Conservation (phyloP, 2,888 invertebrate species). For the Aradus depressus region DNA sequence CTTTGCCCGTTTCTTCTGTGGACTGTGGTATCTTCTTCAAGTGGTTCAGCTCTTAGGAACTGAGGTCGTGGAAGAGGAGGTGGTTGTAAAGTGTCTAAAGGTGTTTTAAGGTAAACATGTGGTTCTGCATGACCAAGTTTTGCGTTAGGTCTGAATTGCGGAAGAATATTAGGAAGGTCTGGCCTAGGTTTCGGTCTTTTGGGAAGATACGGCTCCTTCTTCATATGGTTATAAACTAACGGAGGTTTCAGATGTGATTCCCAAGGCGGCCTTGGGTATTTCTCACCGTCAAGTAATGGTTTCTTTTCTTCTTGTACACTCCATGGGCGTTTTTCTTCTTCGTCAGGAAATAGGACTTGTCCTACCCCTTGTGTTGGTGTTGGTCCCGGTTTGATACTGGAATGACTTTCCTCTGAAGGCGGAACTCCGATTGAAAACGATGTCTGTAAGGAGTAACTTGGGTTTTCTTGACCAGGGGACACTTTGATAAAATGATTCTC, state of each 20-base stretch:
- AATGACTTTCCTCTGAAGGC: slow-evolving; percentile 17
- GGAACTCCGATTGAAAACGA: slow-evolving; percentile 32
- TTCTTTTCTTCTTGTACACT: slow-evolving; percentile 9
- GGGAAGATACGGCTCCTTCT: slow-evolving; percentile 16
- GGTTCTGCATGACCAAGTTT: slow-evolving; percentile 30
- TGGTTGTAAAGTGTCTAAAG: slow-evolving; percentile 41
- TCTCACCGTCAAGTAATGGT: slow-evolving; percentile 24
- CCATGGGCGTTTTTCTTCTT: slow-evolving; percentile 8
- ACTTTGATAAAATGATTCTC: slow-evolving; percentile 27
- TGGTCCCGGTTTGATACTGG: neutral
- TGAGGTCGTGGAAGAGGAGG: slow-evolving; percentile 37
- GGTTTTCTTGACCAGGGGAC: slow-evolving; percentile 28
- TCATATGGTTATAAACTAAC: slow-evolving; percentile 18
- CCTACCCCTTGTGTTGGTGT: slow-evolving; percentile 26
- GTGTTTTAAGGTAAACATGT: slow-evolving; percentile 29
- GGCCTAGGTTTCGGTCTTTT: slow-evolving; percentile 19
- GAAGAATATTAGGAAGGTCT: slow-evolving; percentile 53
- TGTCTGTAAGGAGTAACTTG: slow-evolving; percentile 32
- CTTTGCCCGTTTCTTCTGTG: slow-evolving; percentile 34
- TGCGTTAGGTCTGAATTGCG: slow-evolving; percentile 58
- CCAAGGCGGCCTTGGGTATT: slow-evolving; percentile 40
- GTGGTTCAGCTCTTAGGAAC: slow-evolving; percentile 28
- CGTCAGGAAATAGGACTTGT: slow-evolving; percentile 30
- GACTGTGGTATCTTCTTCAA: slow-evolving; percentile 27
- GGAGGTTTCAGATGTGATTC: slow-evolving; percentile 35